phyloP scores from a whole-genome alignment of 2,797 vertebrate species.

The Schizothorax lantsangensis region DNA sequence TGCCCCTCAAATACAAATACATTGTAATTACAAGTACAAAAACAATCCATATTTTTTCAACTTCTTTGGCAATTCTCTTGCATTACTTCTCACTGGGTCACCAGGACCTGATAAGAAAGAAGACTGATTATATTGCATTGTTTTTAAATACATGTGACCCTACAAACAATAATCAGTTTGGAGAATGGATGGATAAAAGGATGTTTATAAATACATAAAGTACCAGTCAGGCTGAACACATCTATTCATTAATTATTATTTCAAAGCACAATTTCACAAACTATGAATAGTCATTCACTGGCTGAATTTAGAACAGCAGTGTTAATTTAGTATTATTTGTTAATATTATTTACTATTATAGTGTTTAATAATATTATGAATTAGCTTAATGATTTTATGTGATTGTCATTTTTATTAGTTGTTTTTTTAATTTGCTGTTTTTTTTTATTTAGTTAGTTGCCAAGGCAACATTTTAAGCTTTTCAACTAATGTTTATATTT shows the following conservation, averaged over 20 bases:
- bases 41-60: constrained; percentile 22
- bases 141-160: constrained; percentile 14
- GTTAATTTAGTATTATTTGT: background rate
- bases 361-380: background rate
- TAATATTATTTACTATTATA: background rate
- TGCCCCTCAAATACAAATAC: background rate
- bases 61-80: constrained; percentile 47
- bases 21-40: constrained; percentile 35
- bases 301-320: background rate
- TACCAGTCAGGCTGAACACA: background rate
- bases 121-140: background rate
- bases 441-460: background rate
- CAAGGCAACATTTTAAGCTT: background rate
- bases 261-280: background rate
- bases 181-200: background rate
- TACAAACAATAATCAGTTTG: background rate
- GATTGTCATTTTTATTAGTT: background rate
- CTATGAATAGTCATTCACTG: background rate
- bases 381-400: background rate
- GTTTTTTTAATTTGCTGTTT: background rate
- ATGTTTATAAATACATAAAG: constrained; percentile 6
- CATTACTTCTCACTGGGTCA: constrained; percentile 29
- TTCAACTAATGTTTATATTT: background rate
- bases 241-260: background rate
- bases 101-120: constrained; percentile 38